These are phyloP conservation scores for Aselliscus stoliczkanus DNA, from an alignment of 2,797 vertebrate genomes.

Conservation along the genomic window DNA sequence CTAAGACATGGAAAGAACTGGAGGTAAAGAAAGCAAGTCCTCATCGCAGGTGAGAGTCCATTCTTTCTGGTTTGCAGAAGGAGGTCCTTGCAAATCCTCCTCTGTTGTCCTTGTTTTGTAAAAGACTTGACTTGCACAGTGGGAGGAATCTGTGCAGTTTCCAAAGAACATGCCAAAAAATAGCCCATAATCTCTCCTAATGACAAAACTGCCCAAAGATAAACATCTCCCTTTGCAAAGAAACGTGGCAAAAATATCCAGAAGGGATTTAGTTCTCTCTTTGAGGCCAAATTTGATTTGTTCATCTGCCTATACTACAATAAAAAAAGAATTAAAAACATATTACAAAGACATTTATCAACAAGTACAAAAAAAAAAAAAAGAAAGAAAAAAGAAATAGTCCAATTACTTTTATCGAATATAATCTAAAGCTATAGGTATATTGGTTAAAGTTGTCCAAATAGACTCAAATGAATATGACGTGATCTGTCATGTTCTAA, in stretches of 20 bases:
- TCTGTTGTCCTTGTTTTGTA: constrained; percentile 78
- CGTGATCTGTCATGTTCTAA: constrained; percentile 76
- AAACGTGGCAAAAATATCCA: constrained; percentile 83
- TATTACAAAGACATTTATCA: constrained; percentile 71
- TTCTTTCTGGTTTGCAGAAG: constrained; percentile 77
- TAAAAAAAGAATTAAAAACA: constrained; percentile 81
- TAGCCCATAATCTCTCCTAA: constrained; percentile 80
- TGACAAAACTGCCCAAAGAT: constrained; percentile 82
- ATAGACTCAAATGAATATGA: constrained; percentile 77
- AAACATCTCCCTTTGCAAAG: constrained; percentile 82
- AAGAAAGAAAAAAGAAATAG: neutral
- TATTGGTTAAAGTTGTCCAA: constrained; percentile 61
- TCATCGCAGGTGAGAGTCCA: constrained; percentile 77
- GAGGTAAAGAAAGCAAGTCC: constrained; percentile 81
- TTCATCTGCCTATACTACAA: constrained; percentile 83
- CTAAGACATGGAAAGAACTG: constrained; percentile 82
- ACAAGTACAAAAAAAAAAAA: constrained; percentile 53
- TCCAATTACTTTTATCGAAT: constrained; percentile 56
- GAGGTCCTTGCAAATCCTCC: constrained; percentile 78
- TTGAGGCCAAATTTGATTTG: constrained; percentile 82
- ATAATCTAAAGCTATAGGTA: constrained; percentile 67
- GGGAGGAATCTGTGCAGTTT: constrained; percentile 80
- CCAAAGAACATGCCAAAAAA: constrained; percentile 81
- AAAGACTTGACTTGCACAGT: constrained; percentile 75
- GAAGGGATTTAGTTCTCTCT: constrained; percentile 83